Evolutionary conservation across 2,113 vertebrate species (phyloP).

Genomic region (Mirounga angustirostris): DNA sequence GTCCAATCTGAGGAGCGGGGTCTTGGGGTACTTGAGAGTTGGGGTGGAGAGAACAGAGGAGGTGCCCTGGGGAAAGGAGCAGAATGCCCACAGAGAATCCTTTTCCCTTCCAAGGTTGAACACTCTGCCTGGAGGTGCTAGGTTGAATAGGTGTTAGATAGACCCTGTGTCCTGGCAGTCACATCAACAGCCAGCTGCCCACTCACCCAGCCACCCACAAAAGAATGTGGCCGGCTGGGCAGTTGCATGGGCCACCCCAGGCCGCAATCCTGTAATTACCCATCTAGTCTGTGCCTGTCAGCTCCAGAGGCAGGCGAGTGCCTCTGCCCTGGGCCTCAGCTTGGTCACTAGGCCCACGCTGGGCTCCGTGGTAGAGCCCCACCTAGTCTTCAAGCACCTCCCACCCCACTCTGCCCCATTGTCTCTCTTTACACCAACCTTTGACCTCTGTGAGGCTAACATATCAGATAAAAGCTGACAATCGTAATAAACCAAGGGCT

Average conservation of each 20-base stretch:
- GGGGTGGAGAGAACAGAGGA: not conserved
- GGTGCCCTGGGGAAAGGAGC: not conserved
- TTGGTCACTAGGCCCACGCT: not conserved
- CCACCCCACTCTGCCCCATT: not conserved
- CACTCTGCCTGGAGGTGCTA: not conserved
- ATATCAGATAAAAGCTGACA: slow-evolving; percentile 22
- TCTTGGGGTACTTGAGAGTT: not conserved
- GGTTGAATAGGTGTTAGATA: not conserved
- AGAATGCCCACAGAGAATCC: not conserved
- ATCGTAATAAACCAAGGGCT: not conserved
- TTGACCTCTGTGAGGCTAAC: slow-evolving; percentile 28
- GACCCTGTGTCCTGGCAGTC: not conserved
- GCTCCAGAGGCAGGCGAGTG: not conserved
- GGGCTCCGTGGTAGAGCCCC: not conserved
- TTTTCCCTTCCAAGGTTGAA: not conserved
- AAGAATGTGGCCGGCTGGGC: slow-evolving; percentile 60
- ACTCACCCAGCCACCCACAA: not conserved
- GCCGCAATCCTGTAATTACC: slow-evolving; percentile 62
- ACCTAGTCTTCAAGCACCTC: not conserved
- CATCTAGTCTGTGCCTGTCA: slow-evolving; percentile 68
- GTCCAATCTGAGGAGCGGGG: not conserved
- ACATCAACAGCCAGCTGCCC: slow-evolving; percentile 49
- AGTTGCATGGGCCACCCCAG: slow-evolving; percentile 55
- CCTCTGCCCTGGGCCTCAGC: slow-evolving; percentile 46
- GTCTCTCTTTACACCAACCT: slow-evolving; percentile 32